Evolutionary conservation across 2,797 vertebrate genomes (phyloP), one percentile per base, ranked within the genome.

Genomic region (Selene dorsalis): DNA sequence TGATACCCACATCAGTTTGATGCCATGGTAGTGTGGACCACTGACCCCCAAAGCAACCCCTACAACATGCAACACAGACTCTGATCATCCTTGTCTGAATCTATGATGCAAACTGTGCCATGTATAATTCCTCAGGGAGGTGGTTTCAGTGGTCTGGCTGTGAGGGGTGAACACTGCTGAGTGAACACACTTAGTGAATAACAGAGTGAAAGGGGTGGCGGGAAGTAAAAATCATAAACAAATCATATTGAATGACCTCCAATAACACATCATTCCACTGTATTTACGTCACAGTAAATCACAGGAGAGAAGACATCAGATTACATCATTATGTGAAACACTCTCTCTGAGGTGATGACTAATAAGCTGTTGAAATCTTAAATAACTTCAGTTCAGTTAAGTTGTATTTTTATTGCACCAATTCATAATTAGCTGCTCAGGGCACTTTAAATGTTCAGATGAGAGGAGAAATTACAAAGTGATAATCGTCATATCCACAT

Each of bases 91-190:
- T 55, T 48, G 52, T 45, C 63, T 50, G 64, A 12, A 26, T 67
- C 17, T 18, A 18, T 56, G 50, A 43, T 45, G 65, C 50, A 53
- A 64, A 26, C 13, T 13, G 47, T 30, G 39, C 47, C 18, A 45
- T 26, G 7, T 3, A 4, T 2, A 68, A 58, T 65, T 50, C 75
- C 64, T 72, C n/a, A 61, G 13, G 14, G n/a, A 48, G 67, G 75
- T 0, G 9, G 39, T 13, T 0, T 26, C 58, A 47, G 64, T 56
- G 9, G 20, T 43, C 48, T 53, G 52, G 47, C 59, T 69, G 57
- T 14, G 6, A 38, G 3, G 38, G 22, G 26, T 9, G 1, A 58
- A 13, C 66, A 5, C 18, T 20, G 22, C 55, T 32, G 17, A 20
- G 22, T 55, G 17, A 62, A 58, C 32, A 53, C 45, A 6, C 57